phyloP scores from a whole-genome alignment of 2,888 invertebrate genomes.

The Ceramica pisi region DNA sequence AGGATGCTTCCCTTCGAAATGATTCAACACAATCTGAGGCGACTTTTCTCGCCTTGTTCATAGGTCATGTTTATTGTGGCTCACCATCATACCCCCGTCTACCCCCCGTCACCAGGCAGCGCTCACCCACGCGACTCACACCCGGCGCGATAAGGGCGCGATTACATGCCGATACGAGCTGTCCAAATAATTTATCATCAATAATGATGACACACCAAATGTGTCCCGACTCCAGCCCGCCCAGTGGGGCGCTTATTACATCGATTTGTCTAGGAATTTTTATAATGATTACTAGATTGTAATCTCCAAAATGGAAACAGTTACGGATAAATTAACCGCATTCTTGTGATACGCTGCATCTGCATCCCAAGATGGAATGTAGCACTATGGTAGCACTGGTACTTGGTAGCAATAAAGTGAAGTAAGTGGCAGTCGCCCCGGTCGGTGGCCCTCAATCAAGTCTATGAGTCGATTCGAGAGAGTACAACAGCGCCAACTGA shows the following conservation, averaged over 20 bases:
- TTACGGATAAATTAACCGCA: neutral
- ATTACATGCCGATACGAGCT: slow-evolving; percentile 47
- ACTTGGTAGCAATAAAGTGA: neutral
- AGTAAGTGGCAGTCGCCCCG: neutral
- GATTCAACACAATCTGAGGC: neutral
- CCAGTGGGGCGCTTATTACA: neutral
- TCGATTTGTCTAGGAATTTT: slow-evolving; percentile 4
- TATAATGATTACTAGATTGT: slow-evolving; percentile 3
- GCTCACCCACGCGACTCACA: slow-evolving; percentile 6
- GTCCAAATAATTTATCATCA: slow-evolving; percentile 54
- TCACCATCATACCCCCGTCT: neutral
- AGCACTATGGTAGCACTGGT: too few relatives aligned
- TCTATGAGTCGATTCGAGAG: slow-evolving; percentile 15
- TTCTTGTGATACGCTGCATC: neutral
- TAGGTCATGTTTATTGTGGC: slow-evolving; percentile 1
- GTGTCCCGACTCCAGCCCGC: neutral
- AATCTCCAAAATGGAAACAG: slow-evolving; percentile 1
- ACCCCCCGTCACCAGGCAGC: neutral
- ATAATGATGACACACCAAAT: slow-evolving; percentile 44
- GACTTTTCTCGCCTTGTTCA: neutral
- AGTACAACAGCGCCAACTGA: slow-evolving; percentile 38
- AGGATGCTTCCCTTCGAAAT: neutral
- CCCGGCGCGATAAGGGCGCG: slow-evolving; percentile 39
- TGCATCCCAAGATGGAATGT: slow-evolving; percentile 1
- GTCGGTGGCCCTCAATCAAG: slow-evolving; percentile 19